Evolutionary conservation across 92 coral and sea anemone genomes (phyloP), one percentile per base, ranked within the genome.

Genomic region (Paramuricea clavata): DNA sequence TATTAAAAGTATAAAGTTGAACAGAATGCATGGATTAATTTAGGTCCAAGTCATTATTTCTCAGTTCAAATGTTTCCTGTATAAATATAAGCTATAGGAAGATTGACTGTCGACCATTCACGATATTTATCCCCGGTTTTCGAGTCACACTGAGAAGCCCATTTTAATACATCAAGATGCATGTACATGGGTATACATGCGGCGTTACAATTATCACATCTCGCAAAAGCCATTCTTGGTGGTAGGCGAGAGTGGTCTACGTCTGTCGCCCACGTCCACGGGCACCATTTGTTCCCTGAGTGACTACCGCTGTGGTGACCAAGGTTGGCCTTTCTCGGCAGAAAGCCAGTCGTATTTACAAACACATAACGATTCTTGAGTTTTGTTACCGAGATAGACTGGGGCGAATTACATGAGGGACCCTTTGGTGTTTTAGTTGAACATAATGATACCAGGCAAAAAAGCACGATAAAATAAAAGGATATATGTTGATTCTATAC

Each of bases 201-300:
- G 17, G 19, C 17, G 41, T 39, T 12, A 22, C 78, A 72, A 0
- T 17, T 8, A 44, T 13, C 2, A 41, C 78, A 72, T 31, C 0
- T 41, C 11, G 78, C 78, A 6, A 36, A 10, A 3, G 11, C 28
- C 22, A 72, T 39, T 0, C 0, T 1, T 26, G 8, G 2, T 8
- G 78, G 78, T 6, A 34, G 19, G 13, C 78, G 78, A 28, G 2
- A n/a, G n/a, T 26, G 19, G 21, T 22, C 0, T 72, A 19, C 26
- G 1, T 72, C 16, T 35, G 17, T 9, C 10, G 2, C 78, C 78
- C 78, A 72, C 36, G 0, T 35, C 78, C 78, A 72, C 0, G 52
- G 78, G 32, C 78, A 72, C 78, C 78, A 72, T 35, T 72, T 72
- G 44, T 72, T 72, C 1, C 50, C 32, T 4, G 0, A 23, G 16